Base-by-base conservation (phyloP, 2,888 invertebrate genomes). In the Brenthis ino region DNA sequence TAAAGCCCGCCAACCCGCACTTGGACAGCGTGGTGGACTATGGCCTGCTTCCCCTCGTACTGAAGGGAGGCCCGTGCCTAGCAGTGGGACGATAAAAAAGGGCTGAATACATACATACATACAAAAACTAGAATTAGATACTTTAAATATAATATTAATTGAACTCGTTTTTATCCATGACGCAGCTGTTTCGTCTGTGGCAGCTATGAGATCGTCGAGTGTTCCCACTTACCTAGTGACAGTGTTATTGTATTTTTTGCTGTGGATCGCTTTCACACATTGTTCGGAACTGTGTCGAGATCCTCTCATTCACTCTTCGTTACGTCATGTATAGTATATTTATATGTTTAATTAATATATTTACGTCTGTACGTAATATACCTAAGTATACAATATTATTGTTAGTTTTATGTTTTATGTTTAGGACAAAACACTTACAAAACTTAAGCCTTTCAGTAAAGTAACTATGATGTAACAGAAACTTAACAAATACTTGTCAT, bases 171-270 rank as follows among this genome's bases (percentile, higher is more conserved):
- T 43, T 43, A 2, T 43, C 11, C 8, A 11, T 60, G 60, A 48
- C 48, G 12, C 5, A n/a, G 58, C 57, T 57, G 57, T 20, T 12
- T 14, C n/a, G 37, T 53, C 8, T 14, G 13, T 20, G 2, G 1
- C 11, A 50, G 54, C 57, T 66, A 65, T 69, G 60, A n/a, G 14
- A 8, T 51, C 16, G 16, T 24, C 58, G 57, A 57, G 63, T 65
- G 67, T 58, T 64, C 72, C 65, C 74, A 66, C 61, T 77, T 71
- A 76, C 77, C 77, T 63, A 78, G 72, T 79, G 78, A 75, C 80
- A 79, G 75, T 79, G 78, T 74, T 73, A 77, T 76, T 77, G 78
- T 71, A 54, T 64, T 69, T 63, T 69, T 69, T 65, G 63, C 58
- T 54, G 13, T 13, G 24, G 57, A 50, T 72, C 70, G 68, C 71